phyloP scores from a whole-genome alignment of 2,797 vertebrate species.

The Schizopygopsis pylzovi region DNA sequence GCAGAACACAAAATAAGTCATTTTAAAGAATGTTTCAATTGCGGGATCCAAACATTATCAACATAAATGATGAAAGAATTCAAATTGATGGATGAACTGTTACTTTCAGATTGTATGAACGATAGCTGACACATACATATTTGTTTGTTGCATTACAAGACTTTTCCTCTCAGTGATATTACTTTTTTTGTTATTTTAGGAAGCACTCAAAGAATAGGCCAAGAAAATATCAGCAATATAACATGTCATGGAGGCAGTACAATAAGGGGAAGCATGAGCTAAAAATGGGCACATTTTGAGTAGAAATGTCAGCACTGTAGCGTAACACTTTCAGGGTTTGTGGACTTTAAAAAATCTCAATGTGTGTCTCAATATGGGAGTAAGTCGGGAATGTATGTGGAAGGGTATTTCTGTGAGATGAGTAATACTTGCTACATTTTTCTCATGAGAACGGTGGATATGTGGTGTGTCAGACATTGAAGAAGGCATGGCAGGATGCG shows the following conservation, averaged over 20 bases:
- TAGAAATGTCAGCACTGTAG: not conserved
- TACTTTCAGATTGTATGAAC: slow-evolving; percentile 14
- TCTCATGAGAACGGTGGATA: slow-evolving; percentile 80
- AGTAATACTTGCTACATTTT: slow-evolving; percentile 62
- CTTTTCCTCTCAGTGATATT: slow-evolving; percentile 28
- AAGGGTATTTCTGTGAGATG: slow-evolving; percentile 41
- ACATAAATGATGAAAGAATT: not conserved
- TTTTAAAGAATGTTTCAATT: no score
- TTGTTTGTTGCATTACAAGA: not conserved
- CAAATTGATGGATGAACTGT: not conserved
- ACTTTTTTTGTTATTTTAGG: slow-evolving; percentile 43
- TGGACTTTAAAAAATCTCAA: not conserved
- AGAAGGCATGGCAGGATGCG: slow-evolving; percentile 80
- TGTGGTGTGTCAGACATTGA: slow-evolving; percentile 68
- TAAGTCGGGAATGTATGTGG: slow-evolving; percentile 34
- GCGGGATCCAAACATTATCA: not conserved
- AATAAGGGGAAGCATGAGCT: slow-evolving; percentile 36
- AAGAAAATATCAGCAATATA: slow-evolving; percentile 35
- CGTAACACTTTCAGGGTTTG: slow-evolving; percentile 4
- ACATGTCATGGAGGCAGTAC: slow-evolving; percentile 36
- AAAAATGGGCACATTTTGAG: slow-evolving; percentile 19
- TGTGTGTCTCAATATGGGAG: slow-evolving; percentile 21
- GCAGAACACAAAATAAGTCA: no score
- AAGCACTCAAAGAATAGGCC: slow-evolving; percentile 43
- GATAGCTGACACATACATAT: not conserved